Percentiles rank a stretch among this genome's conserved stretches.
Evolutionary conservation across 92 coral and sea anemone species (phyloP).

Genomic region (Parazoanthus atlanticus): DNA sequence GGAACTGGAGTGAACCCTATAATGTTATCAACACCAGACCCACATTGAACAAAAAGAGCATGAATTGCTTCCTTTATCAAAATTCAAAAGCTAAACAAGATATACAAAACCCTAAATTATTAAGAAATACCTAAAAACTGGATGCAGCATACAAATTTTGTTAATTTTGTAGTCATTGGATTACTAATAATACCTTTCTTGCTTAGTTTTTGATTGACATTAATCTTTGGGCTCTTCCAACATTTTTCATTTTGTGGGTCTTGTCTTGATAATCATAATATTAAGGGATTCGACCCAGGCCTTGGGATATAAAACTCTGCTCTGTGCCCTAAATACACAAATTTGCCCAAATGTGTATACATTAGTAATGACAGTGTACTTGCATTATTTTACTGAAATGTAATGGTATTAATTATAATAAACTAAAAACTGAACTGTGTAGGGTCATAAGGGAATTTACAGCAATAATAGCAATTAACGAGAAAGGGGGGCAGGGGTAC

Average conservation of each 20-base stretch:
- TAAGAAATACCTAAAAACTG: conserved; percentile 29
- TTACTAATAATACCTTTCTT: conserved; percentile 26
- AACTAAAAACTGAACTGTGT: conserved; percentile 27
- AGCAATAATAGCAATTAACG: conserved; percentile 12
- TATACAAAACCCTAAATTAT: conserved; percentile 26
- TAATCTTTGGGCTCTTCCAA: conserved; percentile 23
- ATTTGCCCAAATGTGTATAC: conserved; percentile 27
- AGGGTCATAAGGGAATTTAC: conserved; percentile 22
- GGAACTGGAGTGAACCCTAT: background rate
- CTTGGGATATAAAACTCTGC: conserved; percentile 29
- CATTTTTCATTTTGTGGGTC: conserved; percentile 26
- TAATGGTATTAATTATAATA: conserved; percentile 24
- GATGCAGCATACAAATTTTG: conserved; percentile 21
- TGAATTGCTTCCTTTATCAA: conserved; percentile 28
- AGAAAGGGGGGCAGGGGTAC: conserved; percentile 25
- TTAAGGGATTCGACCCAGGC: conserved; percentile 13
- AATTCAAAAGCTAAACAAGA: conserved; percentile 24
- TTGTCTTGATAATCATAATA: conserved; percentile 10
- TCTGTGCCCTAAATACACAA: conserved; percentile 21
- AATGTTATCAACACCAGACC: background rate
- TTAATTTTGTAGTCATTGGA: conserved; percentile 29
- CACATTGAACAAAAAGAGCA: conserved; percentile 22
- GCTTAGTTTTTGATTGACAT: conserved; percentile 30
- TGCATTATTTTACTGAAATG: conserved; percentile 19
- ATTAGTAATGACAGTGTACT: conserved; percentile 32